Evolutionary conservation across 2,888 invertebrate species (phyloP).

Genomic region (Pristionchus arcanus): DNA sequence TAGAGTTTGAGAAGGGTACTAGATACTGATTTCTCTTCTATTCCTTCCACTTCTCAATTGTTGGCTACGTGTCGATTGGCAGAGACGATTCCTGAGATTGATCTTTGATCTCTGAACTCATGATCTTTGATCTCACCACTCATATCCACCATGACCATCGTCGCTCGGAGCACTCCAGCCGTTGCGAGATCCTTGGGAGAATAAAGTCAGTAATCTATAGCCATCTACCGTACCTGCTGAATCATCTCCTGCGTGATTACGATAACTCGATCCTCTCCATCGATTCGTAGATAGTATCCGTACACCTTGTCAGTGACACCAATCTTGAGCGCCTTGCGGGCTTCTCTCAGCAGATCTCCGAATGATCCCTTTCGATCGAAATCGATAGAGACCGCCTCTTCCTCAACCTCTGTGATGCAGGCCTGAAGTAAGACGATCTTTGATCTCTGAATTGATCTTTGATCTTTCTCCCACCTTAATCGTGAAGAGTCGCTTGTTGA

Average conservation of each 20-base stretch:
- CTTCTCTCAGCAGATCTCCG: slow-evolving; percentile 69
- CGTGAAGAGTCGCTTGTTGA: not conserved
- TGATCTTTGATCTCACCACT: slow-evolving; percentile 32
- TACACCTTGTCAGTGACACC: slow-evolving; percentile 68
- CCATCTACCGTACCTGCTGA: slow-evolving; percentile 21
- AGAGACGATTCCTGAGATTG: slow-evolving; percentile 5
- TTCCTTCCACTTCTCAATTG: not conserved
- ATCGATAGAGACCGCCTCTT: slow-evolving; percentile 62
- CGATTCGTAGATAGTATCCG: slow-evolving; percentile 38
- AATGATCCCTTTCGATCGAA: slow-evolving; percentile 65
- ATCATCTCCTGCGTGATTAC: slow-evolving; percentile 32
- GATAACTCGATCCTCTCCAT: slow-evolving; percentile 49
- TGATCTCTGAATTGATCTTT: slow-evolving; percentile 39
- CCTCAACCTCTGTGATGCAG: slow-evolving; percentile 67
- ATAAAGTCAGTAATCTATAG: not conserved
- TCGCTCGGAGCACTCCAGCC: slow-evolving; percentile 28
- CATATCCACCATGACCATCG: slow-evolving; percentile 52
- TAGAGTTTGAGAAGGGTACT: not conserved
- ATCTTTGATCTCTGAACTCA: not conserved
- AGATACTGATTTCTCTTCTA: not conserved
- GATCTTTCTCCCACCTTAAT: slow-evolving; percentile 48
- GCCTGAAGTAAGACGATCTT: slow-evolving; percentile 37
- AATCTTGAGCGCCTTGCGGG: slow-evolving; percentile 66
- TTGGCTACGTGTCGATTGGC: not conserved
- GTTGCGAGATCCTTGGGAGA: slow-evolving; percentile 16